Conservation (phyloP, 2,113 vertebrate genomes). For the Strix uralensis region DNA sequence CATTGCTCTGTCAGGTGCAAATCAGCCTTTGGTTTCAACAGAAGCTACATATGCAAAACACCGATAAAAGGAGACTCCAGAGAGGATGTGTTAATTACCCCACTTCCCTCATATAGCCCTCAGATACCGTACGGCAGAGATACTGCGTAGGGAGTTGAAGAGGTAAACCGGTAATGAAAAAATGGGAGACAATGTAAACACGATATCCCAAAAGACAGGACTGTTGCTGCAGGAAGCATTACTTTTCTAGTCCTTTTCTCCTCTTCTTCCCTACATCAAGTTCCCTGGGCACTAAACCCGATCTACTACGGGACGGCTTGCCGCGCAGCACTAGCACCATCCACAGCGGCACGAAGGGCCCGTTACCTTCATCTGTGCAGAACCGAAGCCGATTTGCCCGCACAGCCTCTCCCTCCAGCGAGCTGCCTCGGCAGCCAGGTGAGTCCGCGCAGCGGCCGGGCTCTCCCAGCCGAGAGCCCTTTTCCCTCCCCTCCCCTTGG, state of each 20-base stretch:
- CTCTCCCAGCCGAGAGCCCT: neutral
- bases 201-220: fast-evolving
- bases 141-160: neutral
- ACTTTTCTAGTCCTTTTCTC: neutral
- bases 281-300: neutral
- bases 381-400: neutral
- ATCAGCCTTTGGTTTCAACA: neutral
- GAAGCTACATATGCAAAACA: neutral
- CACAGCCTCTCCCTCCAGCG: neutral
- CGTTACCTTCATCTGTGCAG: neutral
- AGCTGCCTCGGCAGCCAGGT: neutral
- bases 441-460: neutral
- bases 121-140: neutral
- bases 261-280: neutral
- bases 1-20: fast-evolving
- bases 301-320: fast-evolving
- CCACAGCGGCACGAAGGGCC: neutral
- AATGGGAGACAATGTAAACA: fast-evolving
- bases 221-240: neutral
- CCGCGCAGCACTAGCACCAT: fast-evolving
- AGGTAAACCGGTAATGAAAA: neutral
- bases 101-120: neutral
- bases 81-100: neutral
- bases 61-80: neutral
- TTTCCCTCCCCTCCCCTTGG: neutral